Evolutionary conservation across 2,797 vertebrate genomes (phyloP).

Genomic region (Spheniscus humboldti): DNA sequence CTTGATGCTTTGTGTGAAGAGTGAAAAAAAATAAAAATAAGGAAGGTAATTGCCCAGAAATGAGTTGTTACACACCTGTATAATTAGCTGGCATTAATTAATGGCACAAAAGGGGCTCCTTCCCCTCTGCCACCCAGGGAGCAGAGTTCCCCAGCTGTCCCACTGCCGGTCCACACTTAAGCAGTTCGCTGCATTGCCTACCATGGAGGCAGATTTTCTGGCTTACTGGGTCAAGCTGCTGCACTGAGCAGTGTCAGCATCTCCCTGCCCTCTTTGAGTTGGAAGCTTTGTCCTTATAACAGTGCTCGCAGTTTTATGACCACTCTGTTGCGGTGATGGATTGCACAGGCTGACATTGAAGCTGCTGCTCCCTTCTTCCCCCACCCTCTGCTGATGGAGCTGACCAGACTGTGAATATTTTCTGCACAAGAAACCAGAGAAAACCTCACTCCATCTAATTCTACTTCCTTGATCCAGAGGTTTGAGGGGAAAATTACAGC

Average conservation of each 20-base stretch:
- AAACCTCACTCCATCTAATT: not conserved
- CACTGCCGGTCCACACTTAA: fast-evolving
- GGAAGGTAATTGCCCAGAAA: not conserved
- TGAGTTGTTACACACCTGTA: not conserved
- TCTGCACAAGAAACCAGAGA: not conserved
- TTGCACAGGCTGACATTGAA: not conserved
- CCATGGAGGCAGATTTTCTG: not conserved
- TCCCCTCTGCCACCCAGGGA: not conserved
- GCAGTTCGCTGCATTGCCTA: fast-evolving
- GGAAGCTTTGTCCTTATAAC: not conserved
- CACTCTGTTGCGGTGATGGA: not conserved
- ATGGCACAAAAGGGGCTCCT: not conserved
- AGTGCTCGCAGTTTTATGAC: not conserved
- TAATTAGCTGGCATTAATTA: not conserved
- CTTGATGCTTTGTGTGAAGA: not conserved
- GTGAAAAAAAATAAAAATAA: not conserved
- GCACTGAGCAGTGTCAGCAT: not conserved
- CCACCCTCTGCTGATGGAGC: not conserved
- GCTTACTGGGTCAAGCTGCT: not conserved
- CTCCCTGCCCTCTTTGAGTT: not conserved
- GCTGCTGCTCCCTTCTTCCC: not conserved
- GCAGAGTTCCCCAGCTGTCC: not conserved
- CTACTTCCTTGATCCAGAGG: not conserved
- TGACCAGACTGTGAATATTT: not conserved
- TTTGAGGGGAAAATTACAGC: not conserved